Percentiles rank a stretch among this genome's conserved stretches.
phyloP scores from a whole-genome alignment of 35 echinoderm and acorn worm genomes.

The Apostichopus japonicus region DNA sequence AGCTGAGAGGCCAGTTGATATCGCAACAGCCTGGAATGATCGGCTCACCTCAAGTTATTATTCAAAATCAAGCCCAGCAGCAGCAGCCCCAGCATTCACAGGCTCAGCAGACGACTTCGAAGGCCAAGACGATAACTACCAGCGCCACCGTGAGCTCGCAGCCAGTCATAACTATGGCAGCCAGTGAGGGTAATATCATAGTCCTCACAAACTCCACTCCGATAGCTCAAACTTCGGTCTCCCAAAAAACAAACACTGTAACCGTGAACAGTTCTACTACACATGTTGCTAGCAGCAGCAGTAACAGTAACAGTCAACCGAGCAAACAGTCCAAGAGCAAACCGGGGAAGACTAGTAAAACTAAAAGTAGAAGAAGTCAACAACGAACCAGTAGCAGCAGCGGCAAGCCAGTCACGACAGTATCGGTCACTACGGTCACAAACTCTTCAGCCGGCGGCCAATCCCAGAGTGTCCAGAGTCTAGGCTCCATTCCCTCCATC shows the following conservation, averaged over 20 bases:
- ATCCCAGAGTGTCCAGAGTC: slow-evolving; percentile 36
- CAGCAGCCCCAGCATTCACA: neutral
- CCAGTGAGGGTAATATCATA: slow-evolving; percentile 85
- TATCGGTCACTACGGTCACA: slow-evolving; percentile 23
- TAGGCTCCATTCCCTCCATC: slow-evolving; percentile 55
- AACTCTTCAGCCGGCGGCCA: neutral
- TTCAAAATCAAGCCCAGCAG: slow-evolving; percentile 27
- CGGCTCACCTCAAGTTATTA: slow-evolving; percentile 29
- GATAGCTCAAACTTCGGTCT: slow-evolving; percentile 5
- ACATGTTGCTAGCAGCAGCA: neutral
- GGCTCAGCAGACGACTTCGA: neutral
- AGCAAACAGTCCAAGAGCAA: neutral
- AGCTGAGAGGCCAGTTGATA: slow-evolving; percentile 43
- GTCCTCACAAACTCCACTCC: slow-evolving; percentile 75
- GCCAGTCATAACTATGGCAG: slow-evolving; percentile 85
- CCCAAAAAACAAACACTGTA: slow-evolving; percentile 8
- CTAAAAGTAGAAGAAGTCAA: slow-evolving; percentile 29
- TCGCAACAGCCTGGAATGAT: slow-evolving; percentile 23
- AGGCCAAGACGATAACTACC: neutral
- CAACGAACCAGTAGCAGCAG: slow-evolving; percentile 21
- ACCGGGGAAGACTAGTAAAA: neutral
- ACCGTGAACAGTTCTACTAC: neutral
- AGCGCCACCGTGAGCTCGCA: slow-evolving; percentile 37
- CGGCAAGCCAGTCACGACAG: neutral
- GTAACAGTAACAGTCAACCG: neutral